phyloP scores from a whole-genome alignment of 2,797 vertebrate species.

The Sebastes miniatus region DNA sequence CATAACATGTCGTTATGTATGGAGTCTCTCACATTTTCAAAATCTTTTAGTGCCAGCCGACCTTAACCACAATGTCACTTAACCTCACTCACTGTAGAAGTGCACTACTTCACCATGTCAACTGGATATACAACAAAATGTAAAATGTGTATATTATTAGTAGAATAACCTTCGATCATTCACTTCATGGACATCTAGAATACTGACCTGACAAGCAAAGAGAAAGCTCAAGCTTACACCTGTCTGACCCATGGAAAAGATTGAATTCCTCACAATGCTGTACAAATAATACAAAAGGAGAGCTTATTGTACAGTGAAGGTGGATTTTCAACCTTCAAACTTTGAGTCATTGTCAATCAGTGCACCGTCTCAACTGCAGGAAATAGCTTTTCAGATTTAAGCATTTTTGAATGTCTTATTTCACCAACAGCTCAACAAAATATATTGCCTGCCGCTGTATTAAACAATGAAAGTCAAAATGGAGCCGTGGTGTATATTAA shows the following conservation, averaged over 20 bases:
- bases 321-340: conserved; percentile 12
- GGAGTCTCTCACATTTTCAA: no score
- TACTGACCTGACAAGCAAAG: background rate
- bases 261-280: background rate
- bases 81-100: background rate
- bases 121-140: background rate
- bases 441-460: conserved; percentile 45
- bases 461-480: conserved; percentile 62
- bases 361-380: conserved; percentile 2
- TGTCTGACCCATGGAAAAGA: background rate
- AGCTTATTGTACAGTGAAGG: background rate
- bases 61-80: no score
- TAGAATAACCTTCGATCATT: background rate
- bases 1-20: no score
- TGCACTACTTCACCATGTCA: background rate
- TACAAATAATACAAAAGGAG: background rate
- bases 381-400: conserved; percentile 47
- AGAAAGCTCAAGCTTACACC: background rate
- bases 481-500: conserved; percentile 52
- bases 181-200: background rate
- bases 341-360: conserved; percentile 34
- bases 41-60: no score
- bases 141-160: background rate
- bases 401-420: conserved; percentile 61
- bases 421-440: conserved; percentile 55